A percentile compares a stretch with the other conserved stretches of the same genome.
phyloP scores from a whole-genome alignment of 1,140 invertebrate species.

The Marisa cornuarietis region DNA sequence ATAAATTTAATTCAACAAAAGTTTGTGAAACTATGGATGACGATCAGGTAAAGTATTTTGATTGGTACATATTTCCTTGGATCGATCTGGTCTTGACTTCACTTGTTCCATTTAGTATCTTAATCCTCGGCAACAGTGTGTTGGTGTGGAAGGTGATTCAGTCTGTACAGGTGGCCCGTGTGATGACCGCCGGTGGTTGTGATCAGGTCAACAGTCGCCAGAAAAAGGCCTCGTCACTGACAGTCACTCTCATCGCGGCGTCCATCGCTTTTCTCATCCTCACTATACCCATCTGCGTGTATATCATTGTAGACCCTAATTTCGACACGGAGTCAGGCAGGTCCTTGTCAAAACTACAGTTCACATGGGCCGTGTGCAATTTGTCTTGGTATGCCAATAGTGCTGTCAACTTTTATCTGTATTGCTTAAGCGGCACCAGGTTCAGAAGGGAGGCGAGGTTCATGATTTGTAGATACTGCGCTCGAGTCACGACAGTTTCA shows the following conservation, averaged over 20 bases:
- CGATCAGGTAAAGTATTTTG: background rate
- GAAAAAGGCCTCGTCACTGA: slow-evolving; percentile 1
- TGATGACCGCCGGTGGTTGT: background rate
- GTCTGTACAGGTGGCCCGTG: slow-evolving; percentile 11
- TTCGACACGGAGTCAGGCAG: background rate
- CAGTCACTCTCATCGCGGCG: background rate
- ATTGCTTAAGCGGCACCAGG: background rate
- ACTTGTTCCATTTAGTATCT: slow-evolving; percentile 9
- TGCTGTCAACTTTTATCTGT: no score
- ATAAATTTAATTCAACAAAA: no score
- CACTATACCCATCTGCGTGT: background rate
- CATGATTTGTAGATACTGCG: background rate
- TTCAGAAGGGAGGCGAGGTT: background rate
- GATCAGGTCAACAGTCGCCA: background rate
- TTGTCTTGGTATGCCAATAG: background rate
- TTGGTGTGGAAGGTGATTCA: slow-evolving; percentile 24
- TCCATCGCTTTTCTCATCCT: background rate
- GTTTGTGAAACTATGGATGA: slow-evolving; percentile 4
- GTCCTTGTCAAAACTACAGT: background rate
- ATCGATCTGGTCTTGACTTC: slow-evolving; percentile 20
- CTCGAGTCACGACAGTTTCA: no score
- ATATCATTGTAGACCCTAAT: background rate
- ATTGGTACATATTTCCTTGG: slow-evolving; percentile 13
- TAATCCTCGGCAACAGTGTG: slow-evolving; percentile 22
- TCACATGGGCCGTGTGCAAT: background rate